Conservation (phyloP, 1,140 invertebrate genomes). For the Gryon sp. region DNA sequence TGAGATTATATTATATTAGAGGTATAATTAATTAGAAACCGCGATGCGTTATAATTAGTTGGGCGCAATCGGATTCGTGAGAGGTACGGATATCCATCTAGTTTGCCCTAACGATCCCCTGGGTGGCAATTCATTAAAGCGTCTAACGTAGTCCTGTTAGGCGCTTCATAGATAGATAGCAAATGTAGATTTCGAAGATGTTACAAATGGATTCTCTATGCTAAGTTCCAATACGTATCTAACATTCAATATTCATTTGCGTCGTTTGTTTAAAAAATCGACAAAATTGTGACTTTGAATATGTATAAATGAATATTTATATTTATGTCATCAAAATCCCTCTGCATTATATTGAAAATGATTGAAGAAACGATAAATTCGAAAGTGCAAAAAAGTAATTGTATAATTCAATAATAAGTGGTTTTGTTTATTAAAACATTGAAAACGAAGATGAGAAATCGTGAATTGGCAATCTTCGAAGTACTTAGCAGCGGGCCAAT, state of each 20-base stretch:
- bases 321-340: no score
- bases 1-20: slow-evolving; percentile 32
- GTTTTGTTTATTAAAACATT: slow-evolving; percentile 35
- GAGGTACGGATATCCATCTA: slow-evolving; percentile 71
- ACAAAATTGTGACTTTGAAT: background rate
- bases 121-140: slow-evolving; percentile 75
- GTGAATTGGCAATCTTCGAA: slow-evolving; percentile 76
- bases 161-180: slow-evolving; percentile 63
- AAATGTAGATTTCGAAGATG: slow-evolving; percentile 63
- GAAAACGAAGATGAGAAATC: slow-evolving; percentile 40
- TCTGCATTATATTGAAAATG: no score
- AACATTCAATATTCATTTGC: slow-evolving; percentile 18
- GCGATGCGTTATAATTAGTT: slow-evolving; percentile 75
- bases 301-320: no score
- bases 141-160: slow-evolving; percentile 62
- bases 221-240: slow-evolving; percentile 50
- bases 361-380: no score
- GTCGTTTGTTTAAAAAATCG: background rate
- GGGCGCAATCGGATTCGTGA: slow-evolving; percentile 72
- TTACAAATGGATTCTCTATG: slow-evolving; percentile 64
- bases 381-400: background rate
- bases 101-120: slow-evolving; percentile 74
- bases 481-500: slow-evolving; percentile 75
- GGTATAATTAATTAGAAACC: slow-evolving; percentile 72
- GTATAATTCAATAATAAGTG: slow-evolving; percentile 14